Base-by-base conservation (phyloP, 2,888 invertebrate species). In the Plebejus argus region DNA sequence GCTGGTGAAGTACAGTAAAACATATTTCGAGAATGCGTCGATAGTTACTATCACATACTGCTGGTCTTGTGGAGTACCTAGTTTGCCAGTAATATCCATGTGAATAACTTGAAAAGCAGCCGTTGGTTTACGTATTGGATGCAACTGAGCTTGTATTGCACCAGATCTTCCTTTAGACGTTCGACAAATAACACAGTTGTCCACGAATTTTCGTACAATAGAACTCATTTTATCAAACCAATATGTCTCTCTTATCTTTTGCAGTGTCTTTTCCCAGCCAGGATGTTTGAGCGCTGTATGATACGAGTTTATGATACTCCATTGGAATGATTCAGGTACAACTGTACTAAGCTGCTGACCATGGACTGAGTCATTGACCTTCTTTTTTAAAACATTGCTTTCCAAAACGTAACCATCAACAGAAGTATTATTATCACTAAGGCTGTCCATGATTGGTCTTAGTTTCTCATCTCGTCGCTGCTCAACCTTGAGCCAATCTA, bases 91-190 rank as follows among this genome's bases (percentile, higher is more conserved):
- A 1, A 83, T 81, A 49, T 84, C 83, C 80, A 83, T 83, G 58
- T 84, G 82, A 5, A 83, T 76, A 0, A 81, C 79, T 39, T 84
- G 76, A 58, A 83, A 83, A 12, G 83, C 78, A 2, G 70, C 77
- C 12, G 80, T 75, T 10, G 80, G 80, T 75, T 84, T 84, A 0
- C 72, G 71, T 5, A 83, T 83, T 0, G 83, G 82, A 56, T 83
- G 82, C 8, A 84, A 33, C 76, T 81, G 80, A 28, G 77, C 82
- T 77, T 84, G 84, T 6, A 35, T 80, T 7, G 83, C 82, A 1
- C 84, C 85, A 0, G 84, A 84, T 2, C 80, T 0, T n/a, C 78
- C 78, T 79, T 85, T 84, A 0, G 81, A 82, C 4, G 82, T 83
- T 77, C 76, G 79, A 76, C 84, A 85, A 28, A 58, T 82, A 82